These are phyloP conservation scores for Hetaerina titia DNA, from an alignment of 2,888 invertebrate species.

Conservation along the genomic window DNA sequence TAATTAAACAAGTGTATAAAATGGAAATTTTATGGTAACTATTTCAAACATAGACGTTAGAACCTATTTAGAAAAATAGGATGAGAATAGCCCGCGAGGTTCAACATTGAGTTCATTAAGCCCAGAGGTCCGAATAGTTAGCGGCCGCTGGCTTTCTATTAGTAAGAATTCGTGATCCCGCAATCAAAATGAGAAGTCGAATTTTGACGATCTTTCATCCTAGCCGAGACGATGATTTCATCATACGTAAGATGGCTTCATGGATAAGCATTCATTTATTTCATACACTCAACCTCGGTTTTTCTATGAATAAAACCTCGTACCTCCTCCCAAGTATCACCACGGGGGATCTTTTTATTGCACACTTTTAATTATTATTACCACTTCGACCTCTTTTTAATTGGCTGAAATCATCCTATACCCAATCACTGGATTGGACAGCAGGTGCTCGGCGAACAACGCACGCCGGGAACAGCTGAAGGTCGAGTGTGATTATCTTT, in stretches of 20 bases:
- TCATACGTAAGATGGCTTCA: not conserved
- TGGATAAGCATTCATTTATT: not conserved
- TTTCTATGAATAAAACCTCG: not conserved
- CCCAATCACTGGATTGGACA: not conserved
- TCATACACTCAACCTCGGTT: not conserved
- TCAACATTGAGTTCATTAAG: too few species aligned
- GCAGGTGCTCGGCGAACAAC: not conserved
- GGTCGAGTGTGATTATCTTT: constrained; percentile 18
- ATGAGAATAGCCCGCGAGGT: too few species aligned
- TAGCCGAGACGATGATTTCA: not conserved
- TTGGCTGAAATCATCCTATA: not conserved
- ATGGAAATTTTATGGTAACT: too few species aligned
- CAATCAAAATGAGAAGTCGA: not conserved
- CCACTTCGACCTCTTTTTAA: not conserved
- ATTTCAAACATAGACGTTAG: too few species aligned
- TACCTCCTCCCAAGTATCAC: not conserved
- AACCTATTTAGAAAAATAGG: too few species aligned
- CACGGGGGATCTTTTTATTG: not conserved
- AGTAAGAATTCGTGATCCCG: too few species aligned
- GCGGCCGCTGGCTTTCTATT: too few species aligned
- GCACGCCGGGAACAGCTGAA: not conserved
- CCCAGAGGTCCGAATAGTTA: too few species aligned
- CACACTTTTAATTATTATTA: not conserved
- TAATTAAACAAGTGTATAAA: too few species aligned
- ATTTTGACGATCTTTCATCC: not conserved